Evolutionary conservation across 2,797 vertebrate genomes (phyloP).

Genomic region (Kryptolebias ocellatus): DNA sequence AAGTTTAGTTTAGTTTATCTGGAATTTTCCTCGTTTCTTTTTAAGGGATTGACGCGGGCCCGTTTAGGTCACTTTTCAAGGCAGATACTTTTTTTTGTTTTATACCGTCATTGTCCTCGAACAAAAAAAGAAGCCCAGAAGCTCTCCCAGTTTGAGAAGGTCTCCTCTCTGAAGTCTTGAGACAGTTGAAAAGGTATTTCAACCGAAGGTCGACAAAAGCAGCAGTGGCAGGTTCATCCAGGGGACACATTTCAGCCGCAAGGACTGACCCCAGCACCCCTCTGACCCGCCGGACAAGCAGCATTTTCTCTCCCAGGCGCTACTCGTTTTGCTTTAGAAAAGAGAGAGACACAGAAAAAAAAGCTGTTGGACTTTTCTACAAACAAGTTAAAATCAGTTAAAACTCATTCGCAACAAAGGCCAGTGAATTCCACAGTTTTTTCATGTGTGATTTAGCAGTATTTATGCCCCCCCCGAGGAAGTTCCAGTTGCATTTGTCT

Average conservation of each 20-base stretch:
- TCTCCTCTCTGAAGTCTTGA: constrained; percentile 89
- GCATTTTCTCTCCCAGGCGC: constrained; percentile 86
- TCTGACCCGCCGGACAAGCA: constrained; percentile 95
- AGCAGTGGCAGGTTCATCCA: constrained; percentile 96
- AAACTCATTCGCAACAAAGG: constrained; percentile 51
- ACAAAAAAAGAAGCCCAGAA: constrained; percentile 78
- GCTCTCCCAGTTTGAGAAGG: constrained; percentile 88
- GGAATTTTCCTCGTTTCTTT: constrained; percentile 68
- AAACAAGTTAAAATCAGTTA: constrained; percentile 59
- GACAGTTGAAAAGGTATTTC: constrained; percentile 95
- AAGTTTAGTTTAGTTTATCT: constrained; percentile 65
- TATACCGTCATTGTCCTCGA: constrained; percentile 90
- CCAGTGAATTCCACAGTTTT: constrained; percentile 45
- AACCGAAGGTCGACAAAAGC: constrained; percentile 95
- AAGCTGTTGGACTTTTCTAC: constrained; percentile 47
- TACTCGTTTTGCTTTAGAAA: constrained; percentile 78
- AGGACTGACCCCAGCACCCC: constrained; percentile 96
- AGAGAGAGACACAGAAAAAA: neutral
- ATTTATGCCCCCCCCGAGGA: constrained; percentile 52
- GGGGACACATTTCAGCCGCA: constrained; percentile 98
- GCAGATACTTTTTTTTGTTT: constrained; percentile 90
- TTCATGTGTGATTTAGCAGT: constrained; percentile 47
- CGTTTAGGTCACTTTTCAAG: constrained; percentile 89
- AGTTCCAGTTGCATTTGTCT: constrained; percentile 63
- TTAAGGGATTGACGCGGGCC: constrained; percentile 27